These are phyloP conservation scores for Chauna torquata DNA, from an alignment of 2,113 vertebrate species.

Conservation along the genomic window DNA sequence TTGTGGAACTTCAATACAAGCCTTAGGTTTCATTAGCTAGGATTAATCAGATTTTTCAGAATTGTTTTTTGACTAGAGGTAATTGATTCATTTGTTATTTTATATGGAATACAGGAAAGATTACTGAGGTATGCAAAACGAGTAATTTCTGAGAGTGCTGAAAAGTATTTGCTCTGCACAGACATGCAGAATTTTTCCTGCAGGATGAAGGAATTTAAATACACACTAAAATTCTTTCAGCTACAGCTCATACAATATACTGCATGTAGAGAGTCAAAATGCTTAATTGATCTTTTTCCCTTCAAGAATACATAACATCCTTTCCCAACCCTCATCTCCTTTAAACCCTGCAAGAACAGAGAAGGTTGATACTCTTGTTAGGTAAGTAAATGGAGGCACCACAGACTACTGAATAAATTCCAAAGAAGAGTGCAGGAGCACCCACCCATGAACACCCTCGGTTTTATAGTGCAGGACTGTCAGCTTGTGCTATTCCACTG, in stretches of 20 bases:
- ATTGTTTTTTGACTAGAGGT: neutral
- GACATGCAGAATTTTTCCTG: neutral
- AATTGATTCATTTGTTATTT: conserved; percentile 9
- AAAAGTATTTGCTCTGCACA: neutral
- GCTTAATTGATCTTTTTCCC: neutral
- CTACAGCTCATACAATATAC: neutral
- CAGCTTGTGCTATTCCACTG: neutral
- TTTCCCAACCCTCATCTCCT: neutral
- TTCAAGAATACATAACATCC: neutral
- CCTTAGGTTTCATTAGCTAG: neutral
- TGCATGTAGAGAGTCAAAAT: neutral
- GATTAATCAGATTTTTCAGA: neutral
- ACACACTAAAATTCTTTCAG: neutral
- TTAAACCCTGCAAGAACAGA: neutral
- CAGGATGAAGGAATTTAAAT: neutral
- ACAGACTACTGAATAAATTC: neutral
- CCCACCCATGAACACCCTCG: neutral
- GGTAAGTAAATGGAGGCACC: neutral
- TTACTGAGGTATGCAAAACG: neutral
- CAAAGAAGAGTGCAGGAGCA: neutral
- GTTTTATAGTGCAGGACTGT: neutral
- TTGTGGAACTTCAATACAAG: neutral
- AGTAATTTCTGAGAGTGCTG: neutral
- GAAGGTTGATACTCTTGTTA: neutral
- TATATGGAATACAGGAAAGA: neutral